A percentile compares a stretch with the other conserved stretches of the same genome.
Conservation (phyloP, 2,797 vertebrate species). For the Meda fulgida region DNA sequence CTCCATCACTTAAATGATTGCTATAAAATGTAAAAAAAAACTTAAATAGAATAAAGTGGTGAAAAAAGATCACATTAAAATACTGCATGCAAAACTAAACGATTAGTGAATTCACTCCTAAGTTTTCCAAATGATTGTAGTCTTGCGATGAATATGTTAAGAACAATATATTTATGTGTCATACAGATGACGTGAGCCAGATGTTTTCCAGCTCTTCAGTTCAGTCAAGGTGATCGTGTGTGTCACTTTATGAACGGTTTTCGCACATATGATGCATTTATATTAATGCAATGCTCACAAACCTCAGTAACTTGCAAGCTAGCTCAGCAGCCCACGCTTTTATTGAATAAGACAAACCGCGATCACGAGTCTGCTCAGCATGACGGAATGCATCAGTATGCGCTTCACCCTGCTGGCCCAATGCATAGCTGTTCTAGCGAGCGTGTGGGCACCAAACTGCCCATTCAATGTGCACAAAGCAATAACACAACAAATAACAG, state of each 20-base stretch:
- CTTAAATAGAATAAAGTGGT: not conserved
- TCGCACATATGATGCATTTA: slow-evolving; percentile 8
- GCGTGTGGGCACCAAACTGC: slow-evolving; percentile 13
- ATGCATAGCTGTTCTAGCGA: not conserved
- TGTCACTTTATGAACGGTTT: slow-evolving; percentile 1
- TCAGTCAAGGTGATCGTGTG: slow-evolving; percentile 18
- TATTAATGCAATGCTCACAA: slow-evolving; percentile 26
- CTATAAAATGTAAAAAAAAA: not conserved
- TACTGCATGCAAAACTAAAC: not conserved
- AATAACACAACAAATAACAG: slow-evolving; percentile 45
- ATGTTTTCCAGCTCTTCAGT: slow-evolving; percentile 6
- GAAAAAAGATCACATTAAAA: not conserved
- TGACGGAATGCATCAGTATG: slow-evolving; percentile 21
- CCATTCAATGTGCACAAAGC: slow-evolving; percentile 47
- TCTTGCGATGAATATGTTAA: not conserved
- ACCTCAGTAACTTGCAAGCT: slow-evolving; percentile 21
- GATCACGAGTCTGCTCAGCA: slow-evolving; percentile 16
- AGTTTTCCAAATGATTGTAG: not conserved
- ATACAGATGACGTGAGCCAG: not conserved
- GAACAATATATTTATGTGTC: not conserved
- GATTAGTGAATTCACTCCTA: not conserved
- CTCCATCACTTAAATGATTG: not conserved
- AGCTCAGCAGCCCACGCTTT: not conserved
- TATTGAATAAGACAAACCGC: slow-evolving; percentile 19
- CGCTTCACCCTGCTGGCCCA: not conserved